Evolutionary conservation across 92 coral and sea anemone genomes (phyloP).

Genomic region (Isaurus tuberculatus): DNA sequence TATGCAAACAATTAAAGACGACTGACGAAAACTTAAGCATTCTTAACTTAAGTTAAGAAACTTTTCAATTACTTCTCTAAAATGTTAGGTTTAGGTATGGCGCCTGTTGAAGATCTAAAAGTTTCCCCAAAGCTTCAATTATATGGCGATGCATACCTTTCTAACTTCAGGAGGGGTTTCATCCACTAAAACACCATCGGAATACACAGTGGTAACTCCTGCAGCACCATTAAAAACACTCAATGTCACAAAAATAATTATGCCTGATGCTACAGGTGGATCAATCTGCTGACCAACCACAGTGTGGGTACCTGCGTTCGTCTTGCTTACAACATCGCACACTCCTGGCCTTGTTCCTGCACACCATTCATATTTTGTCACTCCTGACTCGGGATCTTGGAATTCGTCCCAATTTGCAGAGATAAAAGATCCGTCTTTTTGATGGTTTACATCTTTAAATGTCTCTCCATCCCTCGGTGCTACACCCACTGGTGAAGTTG

Average conservation of each 20-base stretch:
- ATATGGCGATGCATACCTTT: slow-evolving; percentile 61
- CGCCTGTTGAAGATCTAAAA: too few relatives aligned
- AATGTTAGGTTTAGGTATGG: too few relatives aligned
- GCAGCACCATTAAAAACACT: slow-evolving; percentile 86
- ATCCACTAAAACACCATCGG: slow-evolving; percentile 88
- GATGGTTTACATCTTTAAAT: slow-evolving; percentile 71
- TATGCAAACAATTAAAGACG: too few relatives aligned
- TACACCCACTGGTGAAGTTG: slow-evolving; percentile 82
- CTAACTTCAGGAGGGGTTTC: slow-evolving; percentile 77
- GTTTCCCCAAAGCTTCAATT: too few relatives aligned
- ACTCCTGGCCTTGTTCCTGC: slow-evolving; percentile 80
- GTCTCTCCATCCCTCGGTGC: slow-evolving; percentile 76
- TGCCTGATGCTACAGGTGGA: slow-evolving; percentile 81
- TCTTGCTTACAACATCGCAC: slow-evolving; percentile 83
- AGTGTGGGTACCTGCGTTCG: slow-evolving; percentile 60
- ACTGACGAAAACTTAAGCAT: too few relatives aligned
- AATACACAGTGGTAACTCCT: slow-evolving; percentile 68
- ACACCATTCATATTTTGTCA: slow-evolving; percentile 84
- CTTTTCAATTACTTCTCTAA: too few relatives aligned
- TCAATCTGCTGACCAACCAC: slow-evolving; percentile 69
- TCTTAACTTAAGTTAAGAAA: too few relatives aligned
- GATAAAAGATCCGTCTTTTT: slow-evolving; percentile 73
- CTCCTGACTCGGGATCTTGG: slow-evolving; percentile 79
- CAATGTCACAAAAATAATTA: slow-evolving; percentile 75
- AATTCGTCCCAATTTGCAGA: slow-evolving; percentile 95